Evolutionary conservation across 2,888 invertebrate species (phyloP), one percentile per base, ranked within the genome.

Genomic region (Merodon equestris): DNA sequence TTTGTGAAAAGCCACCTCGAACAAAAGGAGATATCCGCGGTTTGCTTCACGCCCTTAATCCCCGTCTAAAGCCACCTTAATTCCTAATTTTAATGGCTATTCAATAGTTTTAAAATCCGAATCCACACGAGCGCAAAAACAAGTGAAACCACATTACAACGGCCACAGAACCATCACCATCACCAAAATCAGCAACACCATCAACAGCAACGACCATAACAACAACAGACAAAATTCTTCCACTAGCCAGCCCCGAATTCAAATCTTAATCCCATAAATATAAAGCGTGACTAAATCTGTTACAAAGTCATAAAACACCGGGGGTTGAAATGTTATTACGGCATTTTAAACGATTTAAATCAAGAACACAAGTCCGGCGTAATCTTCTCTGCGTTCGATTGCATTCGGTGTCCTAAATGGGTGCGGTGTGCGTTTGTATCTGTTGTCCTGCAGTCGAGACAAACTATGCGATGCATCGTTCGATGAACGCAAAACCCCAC

Each of bases 321-420:
- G 82, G 83, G 83, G 82, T 71, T 81, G 82, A 66, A 81, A 74
- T 82, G 76, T 82, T 82, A 83, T 82, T 82, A 82, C 56, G 70
- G 71, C 75, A 60, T 83, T 83, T 82, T 82, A 83, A 82, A 77
- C 82, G 82, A 82, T 83, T 83, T 82, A 82, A 83, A 82, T 82
- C 79, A 76, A 82, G 57, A 56, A 82, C 83, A 75, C 82, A 82
- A 81, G 83, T 82, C 83, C 83, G 57, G 81, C 70, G 70, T 83
- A 83, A 83, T 83, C 82, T 81, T 79, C 27, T 27, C 44, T 61
- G 64, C 76, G 57, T 67, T 58, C 61, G 40, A 63, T 66, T 74
- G 74, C 60, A 79, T 67, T 61, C 67, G 72, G 40, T 50, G 51
- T 27, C 27, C 27, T 4, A 27, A 27, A 27, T 27, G 27, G 27